These are phyloP conservation scores for Rhabdophis nuchalis DNA, from an alignment of 2,797 vertebrate species.

Conservation along the genomic window DNA sequence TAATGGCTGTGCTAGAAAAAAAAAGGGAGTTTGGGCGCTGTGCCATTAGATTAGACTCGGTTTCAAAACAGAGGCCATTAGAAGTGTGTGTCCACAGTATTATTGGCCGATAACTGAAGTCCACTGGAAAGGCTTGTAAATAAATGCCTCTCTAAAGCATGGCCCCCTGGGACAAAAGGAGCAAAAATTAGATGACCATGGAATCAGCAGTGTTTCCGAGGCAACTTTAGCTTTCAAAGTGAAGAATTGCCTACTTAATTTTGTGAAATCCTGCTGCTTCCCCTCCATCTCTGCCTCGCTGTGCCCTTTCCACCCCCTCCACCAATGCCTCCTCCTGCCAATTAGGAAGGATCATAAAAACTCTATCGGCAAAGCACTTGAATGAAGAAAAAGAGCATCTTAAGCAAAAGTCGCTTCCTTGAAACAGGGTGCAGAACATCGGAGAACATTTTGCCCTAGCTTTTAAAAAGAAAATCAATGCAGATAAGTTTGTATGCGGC, in stretches of 20 bases:
- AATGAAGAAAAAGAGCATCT: conserved; percentile 37
- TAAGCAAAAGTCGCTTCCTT: neutral
- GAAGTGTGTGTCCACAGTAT: conserved; percentile 73
- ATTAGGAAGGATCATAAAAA: conserved; percentile 56
- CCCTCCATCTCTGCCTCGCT: neutral
- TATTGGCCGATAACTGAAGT: conserved; percentile 71
- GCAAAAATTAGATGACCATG: conserved; percentile 69
- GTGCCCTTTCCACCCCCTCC: neutral
- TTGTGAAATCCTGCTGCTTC: conserved; percentile 63
- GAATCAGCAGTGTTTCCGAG: conserved; percentile 67
- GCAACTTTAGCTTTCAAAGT: conserved; percentile 67
- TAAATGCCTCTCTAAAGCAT: conserved; percentile 71
- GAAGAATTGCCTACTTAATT: conserved; percentile 64
- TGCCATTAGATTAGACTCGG: conserved; percentile 78
- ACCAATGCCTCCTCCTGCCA: conserved; percentile 36
- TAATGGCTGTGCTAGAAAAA: conserved; percentile 78
- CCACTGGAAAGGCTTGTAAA: conserved; percentile 71
- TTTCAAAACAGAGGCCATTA: conserved; percentile 78
- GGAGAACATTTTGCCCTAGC: neutral
- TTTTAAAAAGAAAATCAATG: neutral
- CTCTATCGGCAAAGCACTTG: conserved; percentile 38
- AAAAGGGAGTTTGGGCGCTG: conserved; percentile 74
- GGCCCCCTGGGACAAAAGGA: conserved; percentile 65
- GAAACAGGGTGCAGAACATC: neutral
- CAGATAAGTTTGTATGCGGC: neutral